phyloP scores from a whole-genome alignment of 2,888 invertebrate genomes.

The Scaptomyza flava region DNA sequence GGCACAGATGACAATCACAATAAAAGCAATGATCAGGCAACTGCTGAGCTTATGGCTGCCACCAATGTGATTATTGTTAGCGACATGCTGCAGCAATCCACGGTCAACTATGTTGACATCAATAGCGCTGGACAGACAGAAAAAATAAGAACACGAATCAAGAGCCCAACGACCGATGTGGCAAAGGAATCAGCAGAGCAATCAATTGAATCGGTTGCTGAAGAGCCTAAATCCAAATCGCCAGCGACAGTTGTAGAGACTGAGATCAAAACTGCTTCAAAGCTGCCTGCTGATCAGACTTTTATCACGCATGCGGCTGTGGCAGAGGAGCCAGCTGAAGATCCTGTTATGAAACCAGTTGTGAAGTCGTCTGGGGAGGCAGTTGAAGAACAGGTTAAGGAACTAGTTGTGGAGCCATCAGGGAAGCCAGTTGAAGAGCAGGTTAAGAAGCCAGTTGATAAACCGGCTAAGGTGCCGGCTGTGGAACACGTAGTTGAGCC shows the following conservation, averaged over 20 bases:
- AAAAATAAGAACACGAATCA: background rate
- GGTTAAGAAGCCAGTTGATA: background rate
- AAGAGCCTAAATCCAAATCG: background rate
- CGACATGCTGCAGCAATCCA: conserved; percentile 79
- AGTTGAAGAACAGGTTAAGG: background rate
- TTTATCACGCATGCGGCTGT: background rate
- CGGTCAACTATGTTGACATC: conserved; percentile 76
- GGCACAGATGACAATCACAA: conserved; percentile 15
- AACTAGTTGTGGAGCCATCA: background rate
- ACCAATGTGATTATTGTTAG: conserved; percentile 75
- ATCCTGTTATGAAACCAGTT: background rate
- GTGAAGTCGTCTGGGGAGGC: background rate
- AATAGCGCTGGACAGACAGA: conserved; percentile 26
- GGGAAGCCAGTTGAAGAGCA: background rate
- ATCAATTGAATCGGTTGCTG: background rate
- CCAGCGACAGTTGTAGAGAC: background rate
- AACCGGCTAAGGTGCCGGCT: background rate
- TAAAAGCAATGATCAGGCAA: conserved; percentile 11
- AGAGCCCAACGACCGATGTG: background rate
- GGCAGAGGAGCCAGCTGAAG: background rate
- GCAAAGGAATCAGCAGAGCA: background rate
- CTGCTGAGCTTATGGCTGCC: conserved; percentile 21
- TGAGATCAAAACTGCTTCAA: background rate
- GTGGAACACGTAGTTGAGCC: background rate
- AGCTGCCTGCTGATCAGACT: background rate